Base-by-base conservation (phyloP, 2,797 vertebrate species). In the Loris lydekkerianus region DNA sequence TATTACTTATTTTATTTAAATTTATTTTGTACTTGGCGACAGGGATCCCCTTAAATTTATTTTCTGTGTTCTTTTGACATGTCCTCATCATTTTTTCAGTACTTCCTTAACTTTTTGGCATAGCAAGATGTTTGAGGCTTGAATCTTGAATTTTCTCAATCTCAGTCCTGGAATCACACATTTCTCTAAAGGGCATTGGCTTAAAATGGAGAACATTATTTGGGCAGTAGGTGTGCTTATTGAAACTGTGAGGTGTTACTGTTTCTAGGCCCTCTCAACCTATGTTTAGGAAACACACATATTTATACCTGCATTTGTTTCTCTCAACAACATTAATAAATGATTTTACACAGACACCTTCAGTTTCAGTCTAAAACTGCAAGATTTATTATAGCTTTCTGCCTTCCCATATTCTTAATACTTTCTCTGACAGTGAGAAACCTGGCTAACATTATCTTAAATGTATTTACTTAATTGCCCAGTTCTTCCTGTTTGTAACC, bases 81-180 rank as follows among this genome's bases (percentile, higher is more conserved):
- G 21, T 80, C 37, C 27, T 46, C 3, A 31, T 92, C 18, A 40
- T 73, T 67, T 89, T 86, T 77, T 78, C 23, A 73, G 15, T 72
- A 27, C 37, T 89, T 70, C 13, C 53, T 92, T 43, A 40, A 65
- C 10, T 86, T 80, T 88, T 15, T 92, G 53, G 63, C 37, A 65
- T 91, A 85, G 37, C 67, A 73, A 60, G 65, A 60, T 85, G 58
- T 72, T 86, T 94, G 65, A 88, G 46, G n/a, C 46, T 94, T 93
- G 58, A 70, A 20, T 91, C 34, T 95, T 93, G 17, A 67, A 11
- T 94, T 75, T 95, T 82, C 25, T 53, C 53, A 29, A 27, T 67
- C 20, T 88, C 23, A 60, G 6, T 27, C 1, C 0, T 29, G 56
- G 25, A 60, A 6, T 53, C 40, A 46, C 27, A 18, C 5, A 18